Conservation (phyloP, 2,113 vertebrate species). For the Ochotona curzoniae region DNA sequence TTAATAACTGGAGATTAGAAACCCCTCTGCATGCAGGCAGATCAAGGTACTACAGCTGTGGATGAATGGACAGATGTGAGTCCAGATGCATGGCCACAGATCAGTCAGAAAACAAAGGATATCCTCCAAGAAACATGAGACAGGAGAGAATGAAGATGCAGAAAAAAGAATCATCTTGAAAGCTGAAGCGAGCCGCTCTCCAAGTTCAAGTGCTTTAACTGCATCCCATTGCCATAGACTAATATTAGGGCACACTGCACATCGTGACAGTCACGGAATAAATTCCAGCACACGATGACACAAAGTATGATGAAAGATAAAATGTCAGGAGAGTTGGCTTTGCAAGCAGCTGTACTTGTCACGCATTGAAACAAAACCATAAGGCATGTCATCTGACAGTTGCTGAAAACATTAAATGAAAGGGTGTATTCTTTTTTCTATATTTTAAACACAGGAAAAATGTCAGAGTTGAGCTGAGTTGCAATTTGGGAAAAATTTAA, state of each 20-base stretch:
- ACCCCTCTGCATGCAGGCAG: neutral
- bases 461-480: constrained; percentile 14
- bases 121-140: neutral
- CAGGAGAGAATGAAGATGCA: neutral
- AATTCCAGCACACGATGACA: neutral
- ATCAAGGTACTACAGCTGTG: neutral
- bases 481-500: constrained; percentile 8
- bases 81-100: neutral
- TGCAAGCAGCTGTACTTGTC: neutral
- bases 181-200: neutral
- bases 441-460: constrained; percentile 31
- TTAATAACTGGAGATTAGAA: neutral
- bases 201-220: neutral
- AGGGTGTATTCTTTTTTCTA: neutral
- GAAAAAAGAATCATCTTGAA: neutral
- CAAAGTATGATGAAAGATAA: neutral
- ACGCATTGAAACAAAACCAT: neutral
- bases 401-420: neutral
- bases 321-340: neutral
- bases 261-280: neutral
- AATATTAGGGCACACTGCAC: neutral
- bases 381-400: neutral
- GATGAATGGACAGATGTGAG: neutral
- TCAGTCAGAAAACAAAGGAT: neutral
- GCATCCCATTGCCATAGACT: too few species aligned